Base-by-base conservation (phyloP, 2,888 invertebrate species). In the Petrolisthes cinctipes region DNA sequence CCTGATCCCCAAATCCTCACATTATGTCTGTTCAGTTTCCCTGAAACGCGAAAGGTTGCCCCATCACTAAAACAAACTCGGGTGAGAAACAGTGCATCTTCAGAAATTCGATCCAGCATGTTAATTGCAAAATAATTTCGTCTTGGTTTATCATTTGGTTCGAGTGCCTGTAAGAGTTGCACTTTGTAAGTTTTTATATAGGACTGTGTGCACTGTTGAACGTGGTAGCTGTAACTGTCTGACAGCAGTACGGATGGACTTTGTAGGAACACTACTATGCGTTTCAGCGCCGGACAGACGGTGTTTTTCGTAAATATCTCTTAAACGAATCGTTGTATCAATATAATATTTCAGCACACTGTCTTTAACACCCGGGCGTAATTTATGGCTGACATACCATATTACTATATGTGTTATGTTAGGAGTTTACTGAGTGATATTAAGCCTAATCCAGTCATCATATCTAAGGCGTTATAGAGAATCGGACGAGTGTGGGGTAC, bases 1-100 rank as follows among this genome's bases (percentile, higher is more conserved):
- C 20, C 20, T 7, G 20, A 75, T 14, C 75, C 75, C 75, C 75
- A 73, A 37, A 89, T 86, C 20, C 86, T 54, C 73, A 75, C 80
- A 75, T 89, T 86, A 23, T 80, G 89, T 73, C 11, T 86, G 80
- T 86, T 86, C 14, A 89, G 14, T n/a, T 78, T 66, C 11, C 89
- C 89, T 51, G 86, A 66, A 5, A 23, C 37, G 17, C 37, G 17
- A 80, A 11, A 61, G 17, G 9, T 73, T 73, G 23, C 79, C 79
- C 37, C 79, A 51, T 79, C 79, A 79, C 11, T 79, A 79, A 79
- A 79, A 51, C 79, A 79, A 79, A 79, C 51, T 14, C 79, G 73
- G 5, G 61, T 61, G 61, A 61, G 14, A 14, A 61, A 61, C 7
- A 9, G 6, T 61, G 61, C 61, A 61, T 61, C 61, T 61, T 61